These are phyloP conservation scores for Cantharis nigra DNA, from an alignment of 2,888 invertebrate species.

Conservation along the genomic window DNA sequence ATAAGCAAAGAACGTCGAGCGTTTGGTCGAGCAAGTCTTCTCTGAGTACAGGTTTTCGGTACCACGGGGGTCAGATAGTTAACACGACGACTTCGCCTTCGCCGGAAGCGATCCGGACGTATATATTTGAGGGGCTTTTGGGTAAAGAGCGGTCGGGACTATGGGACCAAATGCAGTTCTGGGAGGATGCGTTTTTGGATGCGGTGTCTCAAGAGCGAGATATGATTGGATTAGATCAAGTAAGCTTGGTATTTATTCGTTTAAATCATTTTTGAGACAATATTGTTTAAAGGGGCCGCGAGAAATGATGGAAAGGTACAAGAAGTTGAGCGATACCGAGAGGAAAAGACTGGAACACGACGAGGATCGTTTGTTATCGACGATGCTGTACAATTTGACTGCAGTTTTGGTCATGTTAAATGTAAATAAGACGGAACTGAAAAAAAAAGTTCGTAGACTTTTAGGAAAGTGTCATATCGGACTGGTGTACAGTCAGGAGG, in stretches of 20 bases:
- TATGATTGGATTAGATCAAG: constrained; percentile 99
- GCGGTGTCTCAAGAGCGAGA: constrained; percentile 97
- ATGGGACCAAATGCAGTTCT: constrained; percentile 99
- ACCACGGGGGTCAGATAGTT: constrained; percentile 83
- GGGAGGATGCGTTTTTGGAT: constrained; percentile 99
- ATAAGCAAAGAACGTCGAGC: constrained; percentile 82
- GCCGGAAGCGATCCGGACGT: constrained; percentile 86
- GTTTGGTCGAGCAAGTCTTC: constrained; percentile 94
- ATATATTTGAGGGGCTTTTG: constrained; percentile 86
- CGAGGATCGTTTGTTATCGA: constrained; percentile 93
- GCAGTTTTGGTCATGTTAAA: constrained; percentile 94
- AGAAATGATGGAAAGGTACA: constrained; percentile 99
- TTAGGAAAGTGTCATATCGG: constrained; percentile 99
- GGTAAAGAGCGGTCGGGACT: constrained; percentile 84
- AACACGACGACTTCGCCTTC: constrained; percentile 86
- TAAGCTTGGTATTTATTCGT: constrained; percentile 36
- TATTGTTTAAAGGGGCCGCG: constrained; percentile 71
- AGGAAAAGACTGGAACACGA: constrained; percentile 95
- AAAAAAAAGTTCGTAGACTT: constrained; percentile 85
- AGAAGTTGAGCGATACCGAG: constrained; percentile 88
- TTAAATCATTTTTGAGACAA: background rate
- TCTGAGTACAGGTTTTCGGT: constrained; percentile 82
- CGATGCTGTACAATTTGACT: constrained; percentile 94
- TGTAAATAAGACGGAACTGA: constrained; percentile 81
- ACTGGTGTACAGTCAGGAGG: constrained; percentile 94